Evolutionary conservation across 2,113 vertebrate species (phyloP).

Genomic region (Xenopus tropicalis): DNA sequence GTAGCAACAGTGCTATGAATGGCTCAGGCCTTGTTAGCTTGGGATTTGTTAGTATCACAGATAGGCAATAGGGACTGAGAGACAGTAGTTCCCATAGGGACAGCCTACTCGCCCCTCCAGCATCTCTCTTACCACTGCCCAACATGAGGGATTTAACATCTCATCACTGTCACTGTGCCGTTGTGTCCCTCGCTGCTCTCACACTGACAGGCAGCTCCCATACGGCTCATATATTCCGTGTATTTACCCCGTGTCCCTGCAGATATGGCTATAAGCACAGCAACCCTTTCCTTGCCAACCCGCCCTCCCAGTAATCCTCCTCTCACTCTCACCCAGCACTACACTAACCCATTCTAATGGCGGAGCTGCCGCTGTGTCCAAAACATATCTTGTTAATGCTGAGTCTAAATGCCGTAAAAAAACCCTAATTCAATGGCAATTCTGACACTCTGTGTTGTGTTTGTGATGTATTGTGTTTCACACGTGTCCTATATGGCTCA

Average conservation of each 20-base stretch:
- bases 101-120: not conserved
- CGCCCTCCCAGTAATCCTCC: not conserved
- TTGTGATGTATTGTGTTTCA: constrained; percentile 52
- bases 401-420: not conserved
- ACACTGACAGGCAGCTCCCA: constrained; percentile 20
- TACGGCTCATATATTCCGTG: too few relatives aligned
- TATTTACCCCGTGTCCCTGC: too few relatives aligned
- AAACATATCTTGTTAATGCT: not conserved
- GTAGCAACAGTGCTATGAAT: too few relatives aligned
- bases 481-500: constrained; percentile 46
- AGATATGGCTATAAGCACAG: too few relatives aligned
- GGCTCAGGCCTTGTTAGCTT: too few relatives aligned
- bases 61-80: too few relatives aligned
- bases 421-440: not conserved
- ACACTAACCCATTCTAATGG: not conserved
- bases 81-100: too few relatives aligned
- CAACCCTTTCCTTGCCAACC: too few relatives aligned
- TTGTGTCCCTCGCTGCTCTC: constrained; percentile 33
- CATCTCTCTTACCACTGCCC: constrained; percentile 19
- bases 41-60: too few relatives aligned
- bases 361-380: constrained; percentile 13
- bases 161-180: constrained; percentile 42
- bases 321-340: not conserved
- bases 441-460: constrained; percentile 42
- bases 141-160: constrained; percentile 21